Base-by-base conservation (phyloP, 2,797 vertebrate genomes). In the Psittacula echo region DNA sequence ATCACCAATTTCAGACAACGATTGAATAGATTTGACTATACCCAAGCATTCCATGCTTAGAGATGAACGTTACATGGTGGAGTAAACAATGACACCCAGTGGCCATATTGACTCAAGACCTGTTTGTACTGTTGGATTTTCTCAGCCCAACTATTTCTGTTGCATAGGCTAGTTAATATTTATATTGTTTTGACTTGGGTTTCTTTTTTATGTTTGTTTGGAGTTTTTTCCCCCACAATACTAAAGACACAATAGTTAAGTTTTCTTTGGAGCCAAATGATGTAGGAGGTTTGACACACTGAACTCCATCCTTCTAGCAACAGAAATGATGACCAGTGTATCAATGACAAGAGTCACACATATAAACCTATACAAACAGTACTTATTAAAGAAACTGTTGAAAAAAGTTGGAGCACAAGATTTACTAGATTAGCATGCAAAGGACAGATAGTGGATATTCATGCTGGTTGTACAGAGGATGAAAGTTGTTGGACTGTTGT, bases 21-120 rank as follows among this genome's bases (percentile, higher is more conserved):
- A 72, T 60, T 7, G 5, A 73, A 73, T 10, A 67, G 22, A 75
- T 34, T 53, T 83, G 37, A 34, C 12, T 56, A 48, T 5, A 44
- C 74, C 7, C 30, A 53, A 8, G 9, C 32, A 58, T 47, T 74
- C 60, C 18, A 11, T 58, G 15, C 51, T 68, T 75, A 23, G 34
- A 48, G 39, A 56, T 64, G 50, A 60, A 32, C 45, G 14, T 47
- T 86, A 14, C 34, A 87, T 93, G 91, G 70, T 77, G 91, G 96
- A 90, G 95, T 83, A 96, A 96, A 96, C 83, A 93, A 94, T 94
- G 97, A 97, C 97, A 97, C 94, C 96, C 94, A 96, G 96, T 95
- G 97, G 97, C 37, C 85, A 34, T 50, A 87, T 11, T 15, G n/a
- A 50, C 60, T 72, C 74, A 76, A 23, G 53, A 44, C 62, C 56